phyloP scores from a whole-genome alignment of 2,888 invertebrate genomes.

The Litoditis marina region DNA sequence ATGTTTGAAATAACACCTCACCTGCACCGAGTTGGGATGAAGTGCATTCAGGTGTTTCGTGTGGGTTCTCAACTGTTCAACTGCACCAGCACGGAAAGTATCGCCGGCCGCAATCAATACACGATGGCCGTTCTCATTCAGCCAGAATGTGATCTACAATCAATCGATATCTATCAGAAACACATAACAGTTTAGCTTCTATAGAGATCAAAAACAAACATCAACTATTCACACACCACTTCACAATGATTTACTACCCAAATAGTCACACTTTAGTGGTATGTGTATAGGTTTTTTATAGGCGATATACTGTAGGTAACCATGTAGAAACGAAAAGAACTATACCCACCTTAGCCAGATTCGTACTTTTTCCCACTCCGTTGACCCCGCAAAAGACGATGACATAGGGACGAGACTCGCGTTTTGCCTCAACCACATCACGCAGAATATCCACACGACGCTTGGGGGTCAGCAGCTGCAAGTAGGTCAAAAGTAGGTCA shows the following conservation, averaged over 20 bases:
- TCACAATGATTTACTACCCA: no score
- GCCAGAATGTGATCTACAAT: slow-evolving; percentile 88
- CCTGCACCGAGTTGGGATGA: slow-evolving; percentile 70
- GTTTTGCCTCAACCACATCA: slow-evolving; percentile 85
- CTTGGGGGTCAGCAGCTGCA: slow-evolving; percentile 83
- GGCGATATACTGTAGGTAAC: no score
- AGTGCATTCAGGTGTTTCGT: slow-evolving; percentile 85
- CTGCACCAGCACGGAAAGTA: slow-evolving; percentile 93
- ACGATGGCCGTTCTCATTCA: slow-evolving; percentile 90
- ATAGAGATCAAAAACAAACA: no score
- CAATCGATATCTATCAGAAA: no score
- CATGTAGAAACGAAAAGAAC: neutral
- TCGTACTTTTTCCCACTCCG: slow-evolving; percentile 97
- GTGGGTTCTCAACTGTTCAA: slow-evolving; percentile 94
- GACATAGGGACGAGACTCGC: slow-evolving; percentile 81
- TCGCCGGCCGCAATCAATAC: slow-evolving; percentile 98
- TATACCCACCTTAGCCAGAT: slow-evolving; percentile 78
- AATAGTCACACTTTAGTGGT: no score
- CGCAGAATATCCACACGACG: slow-evolving; percentile 91
- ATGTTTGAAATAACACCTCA: slow-evolving; percentile 6
- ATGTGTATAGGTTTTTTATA: no score
- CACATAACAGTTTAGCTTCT: no score
- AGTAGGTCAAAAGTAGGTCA: neutral
- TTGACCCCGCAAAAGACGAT: slow-evolving; percentile 98
- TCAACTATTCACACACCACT: no score